Conservation (phyloP, 1,140 invertebrate species). For the Orchestia grillus region DNA sequence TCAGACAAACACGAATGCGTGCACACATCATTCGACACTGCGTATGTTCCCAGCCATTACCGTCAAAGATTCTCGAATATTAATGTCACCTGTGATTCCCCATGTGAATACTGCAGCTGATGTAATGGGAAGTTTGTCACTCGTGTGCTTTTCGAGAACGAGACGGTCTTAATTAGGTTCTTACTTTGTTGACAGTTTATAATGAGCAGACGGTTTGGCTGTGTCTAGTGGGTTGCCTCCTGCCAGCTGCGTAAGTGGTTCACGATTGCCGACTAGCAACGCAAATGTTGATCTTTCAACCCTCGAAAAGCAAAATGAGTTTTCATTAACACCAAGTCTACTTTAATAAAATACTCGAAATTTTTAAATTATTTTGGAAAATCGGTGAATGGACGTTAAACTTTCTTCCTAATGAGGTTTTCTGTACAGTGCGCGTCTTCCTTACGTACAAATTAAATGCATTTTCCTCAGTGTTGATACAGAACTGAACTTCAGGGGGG, state of each 20-base stretch:
- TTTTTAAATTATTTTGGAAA: no score
- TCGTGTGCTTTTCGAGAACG: neutral
- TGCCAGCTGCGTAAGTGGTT: neutral
- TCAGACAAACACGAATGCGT: neutral
- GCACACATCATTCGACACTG: neutral
- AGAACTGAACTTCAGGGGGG: no score
- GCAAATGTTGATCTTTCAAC: neutral
- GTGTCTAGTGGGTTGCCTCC: no score
- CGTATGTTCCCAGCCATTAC: neutral
- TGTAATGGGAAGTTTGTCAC: neutral
- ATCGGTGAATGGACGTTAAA: no score
- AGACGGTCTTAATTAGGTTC: neutral
- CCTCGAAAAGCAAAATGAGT: neutral
- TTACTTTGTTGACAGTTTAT: neutral
- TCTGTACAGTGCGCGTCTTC: no score
- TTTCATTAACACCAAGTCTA: no score
- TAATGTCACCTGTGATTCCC: neutral
- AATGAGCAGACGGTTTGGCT: neutral
- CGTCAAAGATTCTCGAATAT: neutral
- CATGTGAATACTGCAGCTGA: neutral
- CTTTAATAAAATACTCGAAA: no score
- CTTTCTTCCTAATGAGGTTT: no score
- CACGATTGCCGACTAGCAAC: neutral
- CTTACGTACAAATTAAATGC: no score
- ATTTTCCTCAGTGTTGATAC: no score